Evolutionary conservation across 2,888 invertebrate genomes (phyloP), one percentile per base, ranked within the genome.

Genomic region (Craniophora ligustri): DNA sequence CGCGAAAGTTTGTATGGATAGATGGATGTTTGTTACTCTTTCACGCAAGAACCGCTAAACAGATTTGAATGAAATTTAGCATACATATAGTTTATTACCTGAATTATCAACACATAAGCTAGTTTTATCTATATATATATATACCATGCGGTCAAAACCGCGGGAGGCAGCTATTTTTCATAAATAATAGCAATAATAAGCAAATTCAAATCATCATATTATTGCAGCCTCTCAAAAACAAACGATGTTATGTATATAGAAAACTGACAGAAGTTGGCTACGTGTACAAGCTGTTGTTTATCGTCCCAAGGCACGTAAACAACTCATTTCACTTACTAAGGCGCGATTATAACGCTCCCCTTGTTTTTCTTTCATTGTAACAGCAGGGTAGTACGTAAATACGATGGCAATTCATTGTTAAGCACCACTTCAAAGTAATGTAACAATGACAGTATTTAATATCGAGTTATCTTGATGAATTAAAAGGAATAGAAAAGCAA

Each of bases 261-360:
- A 15, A n/a, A 40, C 28, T 11, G 40, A 18, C 28, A 41, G 26
- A 28, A 11, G 28, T 11, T 11, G 11, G 6, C 8, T 19, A 18
- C n/a, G 15, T n/a, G n/a, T 15, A 54, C 38, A 38, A 39, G 11
- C 5, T 30, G 8, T 32, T 55, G 41, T 61, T 56, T 47, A 57
- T 44, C 13, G 11, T 3, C 6, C 5, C 3, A 0, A n/a, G 13
- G n/a, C 19, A 35, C 30, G 19, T 18, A 32, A 60, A 58, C 39
- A 35, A 31, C 26, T 23, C 10, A 44, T 44, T 48, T 56, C 8
- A 30, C 10, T 18, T 8, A 13, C 21, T 6, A 11, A 32, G 15
- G 8, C 11, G 10, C 11, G 15, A 26, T 64, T 46, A 34, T 16
- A 26, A 30, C 19, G n/a, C 19, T 10, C 0, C 32, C 7, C 16